Base-by-base conservation (phyloP, 1,140 invertebrate species). In the Apocrypta bakeri region DNA sequence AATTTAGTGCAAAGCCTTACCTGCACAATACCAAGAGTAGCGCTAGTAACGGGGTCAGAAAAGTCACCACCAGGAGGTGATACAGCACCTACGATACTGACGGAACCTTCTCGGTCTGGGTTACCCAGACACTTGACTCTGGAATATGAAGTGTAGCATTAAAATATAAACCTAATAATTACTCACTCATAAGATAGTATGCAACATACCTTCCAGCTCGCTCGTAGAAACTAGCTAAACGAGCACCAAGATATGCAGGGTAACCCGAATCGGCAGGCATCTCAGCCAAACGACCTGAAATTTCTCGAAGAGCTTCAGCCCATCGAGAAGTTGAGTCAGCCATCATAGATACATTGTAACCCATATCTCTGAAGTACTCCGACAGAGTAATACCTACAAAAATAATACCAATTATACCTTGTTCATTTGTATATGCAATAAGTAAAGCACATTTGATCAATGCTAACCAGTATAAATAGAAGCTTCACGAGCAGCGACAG, bases 311-410 rank as follows among this genome's bases (percentile, higher is more conserved):
- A 88, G 99, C 99, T 93, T 99, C 99, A 76, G 99, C 99, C 99
- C 99, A 99, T 94, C 99, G 97, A 27, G 99, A 99, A 17, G 99
- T 99, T n/a, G 99, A 99, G 93, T 99, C 99, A 87, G 99, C 99
- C 99, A 99, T 99, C 99, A 99, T 99, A 79, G 99, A 98, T 33
- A 99, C 99, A 90, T 99, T 99, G 94, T 99, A 99, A 92, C 99
- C 99, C 99, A 99, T 99, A 91, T 99, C 98, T 91, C 96, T 94
- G 94, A 99, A 99, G 92, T 99, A 99, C 92, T 99, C 99, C 31
- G 98, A 99, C 2, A 99, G 92, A 0, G 98, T 99, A 90, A 99
- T 99, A 90, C 98, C 97, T 96, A 87, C 33, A 82, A 87, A 84
- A 27, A 66, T 64, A 14, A 9, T 33, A 21, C n/a, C 48, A 1